A percentile compares a stretch with the other conserved stretches of the same genome.
phyloP scores from a whole-genome alignment of 1,140 invertebrate species.

The Coptotermes formosanus region DNA sequence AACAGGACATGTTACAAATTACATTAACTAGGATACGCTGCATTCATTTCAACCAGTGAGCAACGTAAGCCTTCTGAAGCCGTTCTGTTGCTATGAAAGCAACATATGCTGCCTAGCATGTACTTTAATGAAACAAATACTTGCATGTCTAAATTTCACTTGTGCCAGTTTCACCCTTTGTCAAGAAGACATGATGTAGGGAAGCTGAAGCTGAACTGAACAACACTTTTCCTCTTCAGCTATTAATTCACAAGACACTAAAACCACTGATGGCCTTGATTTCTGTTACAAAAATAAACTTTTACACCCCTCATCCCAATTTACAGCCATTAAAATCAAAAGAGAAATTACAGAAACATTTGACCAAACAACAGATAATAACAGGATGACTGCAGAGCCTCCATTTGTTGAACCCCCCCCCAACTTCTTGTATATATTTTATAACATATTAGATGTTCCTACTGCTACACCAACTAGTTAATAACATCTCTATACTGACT shows the following conservation, averaged over 20 bases:
- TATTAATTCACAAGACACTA: background rate
- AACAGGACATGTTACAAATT: background rate
- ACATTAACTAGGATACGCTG: background rate
- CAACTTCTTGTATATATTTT: background rate
- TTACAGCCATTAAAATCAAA: background rate
- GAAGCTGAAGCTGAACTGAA: background rate
- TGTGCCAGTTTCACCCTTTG: background rate
- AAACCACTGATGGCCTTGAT: background rate
- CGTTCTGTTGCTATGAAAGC: background rate
- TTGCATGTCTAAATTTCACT: background rate
- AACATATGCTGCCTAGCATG: background rate
- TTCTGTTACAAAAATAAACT: slow-evolving; percentile 14
- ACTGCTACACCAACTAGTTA: slow-evolving; percentile 4
- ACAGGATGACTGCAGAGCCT: background rate
- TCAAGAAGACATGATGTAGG: background rate
- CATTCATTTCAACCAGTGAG: background rate
- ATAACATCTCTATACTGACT: background rate
- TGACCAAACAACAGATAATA: background rate
- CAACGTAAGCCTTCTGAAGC: slow-evolving; percentile 2
- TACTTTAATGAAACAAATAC: background rate
- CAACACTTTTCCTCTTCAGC: background rate
- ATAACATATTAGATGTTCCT: background rate
- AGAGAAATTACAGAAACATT: background rate
- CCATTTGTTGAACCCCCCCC: background rate
- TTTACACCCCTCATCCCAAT: background rate